Evolutionary conservation across 2,797 vertebrate species (phyloP), one percentile per base, ranked within the genome.

Genomic region (Lacerta agilis): DNA sequence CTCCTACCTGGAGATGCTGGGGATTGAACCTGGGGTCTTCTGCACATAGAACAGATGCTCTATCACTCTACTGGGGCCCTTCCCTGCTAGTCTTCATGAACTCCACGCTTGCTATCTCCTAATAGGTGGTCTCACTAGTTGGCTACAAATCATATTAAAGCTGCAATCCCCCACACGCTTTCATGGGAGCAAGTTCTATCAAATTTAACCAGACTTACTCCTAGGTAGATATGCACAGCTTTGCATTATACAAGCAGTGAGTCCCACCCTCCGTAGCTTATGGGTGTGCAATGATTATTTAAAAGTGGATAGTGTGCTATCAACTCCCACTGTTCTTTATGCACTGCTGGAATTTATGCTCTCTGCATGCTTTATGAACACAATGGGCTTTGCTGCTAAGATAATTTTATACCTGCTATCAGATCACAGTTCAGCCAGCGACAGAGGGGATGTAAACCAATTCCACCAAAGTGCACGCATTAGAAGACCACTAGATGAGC

Each of bases 241-340:
- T 58, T 64, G 61, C 15, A 29, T 1, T 29, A 9, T 41, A 82
- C 10, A 27, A 73, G 17, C 2, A 49, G 80, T 84, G 41, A 5
- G 5, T 38, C 64, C 83, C 23, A 5, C 11, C 18, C 8, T 76
- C 33, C 90, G 43, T 84, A 3, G 9, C 9, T 33, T 41, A 45
- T 29, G 90, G 58, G 87, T 13, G 41, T 0, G 55, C 13, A 64
- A 88, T 17, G 33, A 72, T 6, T 8, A 69, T 10, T 89, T 49
- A 55, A 87, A 83, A 85, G 61, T 1, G 88, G 83, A 41, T 1
- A 86, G 58, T 0, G 1, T 10, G 23, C n/a, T 92, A 38, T 49
- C 36, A 86, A 86, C 66, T 90, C 36, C 83, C 71, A 81, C 15
- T 41, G 85, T 79, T 90, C 58, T 73, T 83, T 88, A 78, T 72